Evolutionary conservation across 1,140 invertebrate genomes (phyloP).

Genomic region (Leptopilina boulardi): DNA sequence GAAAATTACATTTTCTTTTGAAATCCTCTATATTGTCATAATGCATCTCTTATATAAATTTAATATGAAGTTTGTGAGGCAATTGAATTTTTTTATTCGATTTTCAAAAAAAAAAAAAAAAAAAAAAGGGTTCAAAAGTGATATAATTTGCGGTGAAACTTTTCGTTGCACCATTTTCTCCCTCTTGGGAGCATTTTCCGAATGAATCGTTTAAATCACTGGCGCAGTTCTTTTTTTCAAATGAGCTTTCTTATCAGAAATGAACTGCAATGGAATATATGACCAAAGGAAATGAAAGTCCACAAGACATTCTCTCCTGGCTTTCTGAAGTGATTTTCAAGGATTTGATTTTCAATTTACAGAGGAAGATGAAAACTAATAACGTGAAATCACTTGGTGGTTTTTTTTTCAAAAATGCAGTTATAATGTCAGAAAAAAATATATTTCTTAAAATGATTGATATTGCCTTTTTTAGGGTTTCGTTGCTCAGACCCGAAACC

Average conservation of each 20-base stretch:
- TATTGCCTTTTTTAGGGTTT: too few species aligned
- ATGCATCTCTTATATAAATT: too few species aligned
- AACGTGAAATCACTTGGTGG: too few species aligned
- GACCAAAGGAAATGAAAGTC: conserved; percentile 48
- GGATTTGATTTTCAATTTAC: conserved; percentile 43
- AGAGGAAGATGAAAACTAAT: conserved; percentile 38
- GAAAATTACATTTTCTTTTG: too few species aligned
- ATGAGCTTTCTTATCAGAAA: conserved; percentile 29
- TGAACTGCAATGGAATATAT: conserved; percentile 34
- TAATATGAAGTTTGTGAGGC: too few species aligned
- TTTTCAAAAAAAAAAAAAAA: too few species aligned
- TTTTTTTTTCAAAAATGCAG: too few species aligned
- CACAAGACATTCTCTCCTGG: conserved; percentile 46
- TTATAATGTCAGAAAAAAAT: too few species aligned
- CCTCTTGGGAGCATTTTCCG: conserved; percentile 8
- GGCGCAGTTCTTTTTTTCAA: conserved; percentile 27
- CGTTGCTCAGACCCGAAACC: too few species aligned
- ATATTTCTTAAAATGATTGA: too few species aligned
- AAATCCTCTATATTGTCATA: too few species aligned
- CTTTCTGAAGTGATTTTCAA: conserved; percentile 30
- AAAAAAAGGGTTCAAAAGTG: too few species aligned
- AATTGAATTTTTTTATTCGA: neutral
- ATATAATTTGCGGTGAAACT: neutral
- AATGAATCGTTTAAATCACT: conserved; percentile 43
- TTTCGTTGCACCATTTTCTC: neutral